Conservation (phyloP, 2,113 vertebrate species). For the Irena cyanogastra region DNA sequence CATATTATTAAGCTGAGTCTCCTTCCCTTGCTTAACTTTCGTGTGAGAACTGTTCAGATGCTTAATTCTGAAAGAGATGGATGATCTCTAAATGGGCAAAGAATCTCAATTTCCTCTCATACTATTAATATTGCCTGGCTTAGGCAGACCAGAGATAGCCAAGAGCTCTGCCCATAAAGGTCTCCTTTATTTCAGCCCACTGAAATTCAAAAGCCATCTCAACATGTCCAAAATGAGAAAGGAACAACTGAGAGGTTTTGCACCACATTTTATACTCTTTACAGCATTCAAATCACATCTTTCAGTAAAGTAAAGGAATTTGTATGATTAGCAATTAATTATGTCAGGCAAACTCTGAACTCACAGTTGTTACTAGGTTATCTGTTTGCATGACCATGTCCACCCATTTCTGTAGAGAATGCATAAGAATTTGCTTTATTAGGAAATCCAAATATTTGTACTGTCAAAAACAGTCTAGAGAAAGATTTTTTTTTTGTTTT, state of each 20-base stretch:
- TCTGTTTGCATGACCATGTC: neutral
- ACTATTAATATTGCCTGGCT: neutral
- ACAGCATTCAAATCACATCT: neutral
- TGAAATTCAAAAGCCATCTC: neutral
- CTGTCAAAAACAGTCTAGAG: neutral
- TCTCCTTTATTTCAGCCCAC: neutral
- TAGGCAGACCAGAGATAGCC: neutral
- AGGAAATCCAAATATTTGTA: neutral
- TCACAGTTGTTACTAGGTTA: neutral
- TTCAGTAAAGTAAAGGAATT: neutral
- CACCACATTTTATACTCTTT: neutral
- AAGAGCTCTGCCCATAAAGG: neutral
- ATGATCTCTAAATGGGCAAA: conserved; percentile 2
- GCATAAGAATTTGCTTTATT: neutral
- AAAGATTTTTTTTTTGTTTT: neutral
- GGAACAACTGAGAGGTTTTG: neutral
- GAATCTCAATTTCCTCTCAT: conserved; percentile 25
- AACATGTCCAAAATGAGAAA: neutral
- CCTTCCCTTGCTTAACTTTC: neutral
- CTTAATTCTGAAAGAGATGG: conserved; percentile 17
- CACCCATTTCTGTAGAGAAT: neutral
- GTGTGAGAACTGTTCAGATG: neutral
- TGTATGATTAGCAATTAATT: neutral
- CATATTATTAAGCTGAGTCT: neutral
- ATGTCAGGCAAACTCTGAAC: neutral